Percentiles rank a stretch among this genome's conserved stretches.
phyloP scores from a whole-genome alignment of 2,113 vertebrate genomes.

The Calyptommatus sinebrachiatus region DNA sequence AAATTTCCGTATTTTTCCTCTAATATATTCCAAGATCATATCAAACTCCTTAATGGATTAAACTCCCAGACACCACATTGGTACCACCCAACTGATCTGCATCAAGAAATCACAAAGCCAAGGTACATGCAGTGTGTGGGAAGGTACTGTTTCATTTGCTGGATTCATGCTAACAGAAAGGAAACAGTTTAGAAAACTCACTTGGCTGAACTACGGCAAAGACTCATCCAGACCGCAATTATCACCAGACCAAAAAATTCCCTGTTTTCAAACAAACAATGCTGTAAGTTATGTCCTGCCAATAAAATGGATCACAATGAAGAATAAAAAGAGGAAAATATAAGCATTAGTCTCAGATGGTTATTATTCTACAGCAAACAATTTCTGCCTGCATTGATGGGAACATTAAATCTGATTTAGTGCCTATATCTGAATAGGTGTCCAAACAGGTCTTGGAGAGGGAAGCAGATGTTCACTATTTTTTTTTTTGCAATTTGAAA shows the following conservation, averaged over 20 bases:
- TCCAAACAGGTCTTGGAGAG: neutral
- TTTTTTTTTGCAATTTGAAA: neutral
- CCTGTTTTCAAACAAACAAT: conserved; percentile 65
- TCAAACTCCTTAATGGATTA: neutral
- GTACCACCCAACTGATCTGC: neutral
- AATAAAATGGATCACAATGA: conserved; percentile 1
- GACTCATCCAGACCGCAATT: conserved; percentile 81
- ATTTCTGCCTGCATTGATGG: neutral
- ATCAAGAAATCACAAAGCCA: conserved; percentile 19
- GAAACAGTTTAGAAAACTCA: conserved; percentile 63
- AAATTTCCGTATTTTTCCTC: too few species aligned
- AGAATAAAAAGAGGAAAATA: neutral
- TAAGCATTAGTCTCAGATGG: neutral
- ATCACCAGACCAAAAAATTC: conserved; percentile 87
- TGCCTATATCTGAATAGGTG: neutral
- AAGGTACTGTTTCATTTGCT: neutral
- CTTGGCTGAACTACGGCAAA: conserved; percentile 87
- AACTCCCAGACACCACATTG: neutral
- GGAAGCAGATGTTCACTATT: neutral
- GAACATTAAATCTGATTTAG: neutral
- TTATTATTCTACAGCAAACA: neutral
- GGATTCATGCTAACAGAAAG: neutral
- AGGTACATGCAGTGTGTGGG: conserved; percentile 11
- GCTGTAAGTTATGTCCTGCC: conserved; percentile 17
- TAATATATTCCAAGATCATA: neutral